Evolutionary conservation across 2,113 vertebrate genomes (phyloP).

Genomic region (Callaeas wilsoni): DNA sequence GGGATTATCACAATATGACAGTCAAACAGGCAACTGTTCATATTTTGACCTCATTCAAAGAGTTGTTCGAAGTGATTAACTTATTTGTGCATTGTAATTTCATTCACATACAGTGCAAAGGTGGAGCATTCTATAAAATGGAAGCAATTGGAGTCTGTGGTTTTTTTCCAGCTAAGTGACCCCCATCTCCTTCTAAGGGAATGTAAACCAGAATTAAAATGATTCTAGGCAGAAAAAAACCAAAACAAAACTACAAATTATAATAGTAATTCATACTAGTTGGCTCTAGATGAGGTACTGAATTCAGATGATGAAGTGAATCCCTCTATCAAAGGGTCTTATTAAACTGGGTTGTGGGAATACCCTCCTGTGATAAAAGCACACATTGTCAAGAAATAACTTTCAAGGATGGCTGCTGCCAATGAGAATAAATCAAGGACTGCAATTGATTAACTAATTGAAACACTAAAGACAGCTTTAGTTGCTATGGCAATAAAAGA

Average conservation of each 20-base stretch:
- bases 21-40: not conserved
- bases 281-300: not conserved
- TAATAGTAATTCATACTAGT: constrained; percentile 29
- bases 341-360: not conserved
- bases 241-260: not conserved
- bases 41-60: constrained; percentile 14
- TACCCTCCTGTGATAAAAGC: constrained; percentile 19
- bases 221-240: not conserved
- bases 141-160: constrained; percentile 1
- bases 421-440: constrained; percentile 59
- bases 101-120: constrained; percentile 31
- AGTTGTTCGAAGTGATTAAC: constrained; percentile 23
- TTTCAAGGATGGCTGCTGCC: constrained; percentile 52
- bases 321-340: constrained; percentile 18
- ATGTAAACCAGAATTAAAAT: constrained; percentile 23
- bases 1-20: not conserved
- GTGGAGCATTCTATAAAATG: not conserved
- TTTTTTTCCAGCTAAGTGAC: constrained; percentile 17
- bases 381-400: constrained; percentile 43
- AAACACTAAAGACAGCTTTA: constrained; percentile 54
- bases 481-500: constrained; percentile 65
- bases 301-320: constrained; percentile 14
- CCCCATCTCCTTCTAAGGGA: not conserved
- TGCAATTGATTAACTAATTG: constrained; percentile 66
- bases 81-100: constrained; percentile 30